phyloP scores from a whole-genome alignment of 1,140 invertebrate genomes.

The Fopius arisanus region DNA sequence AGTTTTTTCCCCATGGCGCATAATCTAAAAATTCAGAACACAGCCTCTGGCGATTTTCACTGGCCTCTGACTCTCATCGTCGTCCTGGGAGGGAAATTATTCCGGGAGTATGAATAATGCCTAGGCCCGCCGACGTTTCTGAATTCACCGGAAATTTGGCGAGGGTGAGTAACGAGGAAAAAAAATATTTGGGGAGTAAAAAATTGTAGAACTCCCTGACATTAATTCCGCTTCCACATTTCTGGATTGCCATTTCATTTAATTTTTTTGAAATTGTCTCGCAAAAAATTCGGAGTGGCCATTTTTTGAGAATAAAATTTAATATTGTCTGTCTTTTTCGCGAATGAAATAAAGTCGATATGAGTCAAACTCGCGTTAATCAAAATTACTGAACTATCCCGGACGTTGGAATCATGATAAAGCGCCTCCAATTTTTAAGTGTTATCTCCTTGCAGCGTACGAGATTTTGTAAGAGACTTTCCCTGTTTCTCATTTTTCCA shows the following conservation, averaged over 20 bases:
- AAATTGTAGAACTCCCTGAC: conserved; percentile 1
- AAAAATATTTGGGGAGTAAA: background rate
- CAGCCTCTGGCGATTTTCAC: conserved; percentile 13
- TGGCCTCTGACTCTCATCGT: conserved; percentile 21
- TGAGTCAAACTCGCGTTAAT: background rate
- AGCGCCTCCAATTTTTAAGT: background rate
- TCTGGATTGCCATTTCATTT: background rate
- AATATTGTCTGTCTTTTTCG: too few species aligned
- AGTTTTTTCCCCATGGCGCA: background rate
- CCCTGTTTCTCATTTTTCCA: background rate
- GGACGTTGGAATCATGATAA: background rate
- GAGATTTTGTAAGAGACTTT: background rate
- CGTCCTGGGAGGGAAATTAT: conserved; percentile 24
- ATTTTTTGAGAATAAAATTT: too few species aligned
- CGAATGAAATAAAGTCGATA: too few species aligned
- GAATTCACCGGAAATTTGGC: conserved; percentile 18
- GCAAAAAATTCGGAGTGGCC: too few species aligned
- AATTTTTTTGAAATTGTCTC: too few species aligned
- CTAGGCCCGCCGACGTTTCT: conserved; percentile 1
- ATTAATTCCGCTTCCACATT: background rate
- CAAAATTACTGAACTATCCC: background rate
- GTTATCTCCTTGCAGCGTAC: background rate
- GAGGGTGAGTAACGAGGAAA: conserved; percentile 6
- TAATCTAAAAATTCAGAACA: conserved; percentile 2
- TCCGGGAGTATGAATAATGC: conserved; percentile 24